Evolutionary conservation across 2,888 invertebrate genomes (phyloP), one percentile per base, ranked within the genome.

Genomic region (Nomada flava): DNA sequence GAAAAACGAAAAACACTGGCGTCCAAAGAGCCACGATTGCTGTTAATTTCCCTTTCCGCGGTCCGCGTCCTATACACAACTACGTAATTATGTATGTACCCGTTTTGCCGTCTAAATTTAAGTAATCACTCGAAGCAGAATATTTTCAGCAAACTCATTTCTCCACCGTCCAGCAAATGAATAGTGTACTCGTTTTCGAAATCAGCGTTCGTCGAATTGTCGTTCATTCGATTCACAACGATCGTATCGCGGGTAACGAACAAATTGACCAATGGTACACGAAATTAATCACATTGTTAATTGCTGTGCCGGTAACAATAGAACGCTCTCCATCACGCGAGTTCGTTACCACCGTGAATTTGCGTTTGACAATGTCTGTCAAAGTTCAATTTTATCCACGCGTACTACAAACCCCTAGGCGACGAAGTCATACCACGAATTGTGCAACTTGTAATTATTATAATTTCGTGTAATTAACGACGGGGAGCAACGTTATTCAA

Each of bases 1-100:
- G 68, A 84, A 83, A 87, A 81, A 36, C 47, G 47, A 57, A n/a
- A 73, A 77, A 60, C 64, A 79, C 63, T 44, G 23, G 29, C 63
- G 36, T 50, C 52, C 55, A 47, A 47, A 9, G 18, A 13, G 23
- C 42, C 62, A 36, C 67, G 44, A 63, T 75, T 47, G 57, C n/a
- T 20, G 52, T 20, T 57, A 36, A 64, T 80, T 68, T 64, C 52
- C 53, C 44, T 26, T 13, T 50, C 3, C n/a, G 5, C 50, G 13
- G 11, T 23, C 18, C 7, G 36, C 36, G 36, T 36, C 36, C 7
- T 36, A 0, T 36, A 18, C 23, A 0, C 23, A 23, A 18, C 42
- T 26, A 47, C 60, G 15, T 7, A 26, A 60, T n/a, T 7, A 36
- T 2, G 5, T 47, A n/a, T 2, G 29, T 29, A 59, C 18, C 13